Evolutionary conservation across 1,140 invertebrate species (phyloP).

Genomic region (Oreohelix idahoensis): DNA sequence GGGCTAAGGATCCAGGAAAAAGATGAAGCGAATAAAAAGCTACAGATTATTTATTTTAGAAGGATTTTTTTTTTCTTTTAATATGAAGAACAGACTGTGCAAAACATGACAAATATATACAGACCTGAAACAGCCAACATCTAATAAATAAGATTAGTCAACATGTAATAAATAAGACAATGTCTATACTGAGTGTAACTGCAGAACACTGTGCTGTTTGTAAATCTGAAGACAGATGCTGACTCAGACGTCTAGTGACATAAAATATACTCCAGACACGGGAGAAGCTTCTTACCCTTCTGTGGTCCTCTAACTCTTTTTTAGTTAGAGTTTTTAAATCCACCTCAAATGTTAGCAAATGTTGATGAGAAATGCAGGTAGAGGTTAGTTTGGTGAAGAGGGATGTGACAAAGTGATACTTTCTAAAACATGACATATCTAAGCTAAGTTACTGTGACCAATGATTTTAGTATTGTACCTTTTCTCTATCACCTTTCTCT

Average conservation of each 20-base stretch:
- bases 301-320: slow-evolving; percentile 73
- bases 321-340: slow-evolving; percentile 71
- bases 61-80: too few species aligned
- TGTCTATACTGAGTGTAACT: too few species aligned
- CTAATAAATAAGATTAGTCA: too few species aligned
- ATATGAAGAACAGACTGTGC: too few species aligned
- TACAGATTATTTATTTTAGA: too few species aligned
- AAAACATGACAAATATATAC: too few species aligned
- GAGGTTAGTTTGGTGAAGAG: background rate
- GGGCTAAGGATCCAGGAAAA: too few species aligned
- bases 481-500: slow-evolving; percentile 22
- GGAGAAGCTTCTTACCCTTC: slow-evolving; percentile 68
- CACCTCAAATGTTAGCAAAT: slow-evolving; percentile 59
- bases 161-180: too few species aligned
- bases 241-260: background rate
- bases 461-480: background rate
- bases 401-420: background rate
- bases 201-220: too few species aligned
- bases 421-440: background rate
- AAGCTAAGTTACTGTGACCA: background rate
- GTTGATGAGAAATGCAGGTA: background rate
- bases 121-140: too few species aligned
- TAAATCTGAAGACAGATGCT: background rate
- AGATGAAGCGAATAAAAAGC: too few species aligned
- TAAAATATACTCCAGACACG: background rate